phyloP scores from a whole-genome alignment of 2,888 invertebrate genomes.

The Caenorhabditis sp. region DNA sequence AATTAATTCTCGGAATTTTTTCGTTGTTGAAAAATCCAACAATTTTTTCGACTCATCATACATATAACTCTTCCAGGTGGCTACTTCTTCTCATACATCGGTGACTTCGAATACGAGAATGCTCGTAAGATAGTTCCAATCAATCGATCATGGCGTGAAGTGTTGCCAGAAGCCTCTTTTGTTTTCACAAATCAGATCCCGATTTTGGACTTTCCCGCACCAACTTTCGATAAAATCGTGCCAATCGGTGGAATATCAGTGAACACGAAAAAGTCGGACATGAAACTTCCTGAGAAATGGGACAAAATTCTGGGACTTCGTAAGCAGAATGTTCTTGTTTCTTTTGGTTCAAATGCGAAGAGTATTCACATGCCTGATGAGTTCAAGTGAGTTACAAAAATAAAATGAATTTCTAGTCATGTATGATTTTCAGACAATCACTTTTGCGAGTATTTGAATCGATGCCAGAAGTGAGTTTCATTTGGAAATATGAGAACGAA shows the following conservation, averaged over 20 bases:
- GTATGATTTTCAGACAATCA: not conserved
- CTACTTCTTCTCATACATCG: conserved; percentile 3
- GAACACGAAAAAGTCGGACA: conserved; percentile 21
- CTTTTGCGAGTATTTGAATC: conserved; percentile 23
- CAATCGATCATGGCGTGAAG: conserved; percentile 15
- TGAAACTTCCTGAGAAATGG: conserved; percentile 37
- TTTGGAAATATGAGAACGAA: conserved; percentile 54
- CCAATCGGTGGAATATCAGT: conserved; percentile 40
- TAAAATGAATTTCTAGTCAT: not conserved
- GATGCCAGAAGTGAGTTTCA: conserved; percentile 44
- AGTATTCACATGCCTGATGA: conserved; percentile 35
- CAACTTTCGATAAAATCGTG: conserved; percentile 45
- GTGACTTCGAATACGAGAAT: conserved; percentile 2
- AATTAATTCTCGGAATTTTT: too few species aligned
- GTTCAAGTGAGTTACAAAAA: conserved; percentile 11
- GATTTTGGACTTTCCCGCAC: conserved; percentile 47
- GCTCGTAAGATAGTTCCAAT: conserved; percentile 13
- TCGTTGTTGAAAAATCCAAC: too few species aligned
- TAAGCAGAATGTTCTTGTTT: conserved; percentile 39
- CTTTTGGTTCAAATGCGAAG: conserved; percentile 41
- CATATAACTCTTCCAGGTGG: not conserved
- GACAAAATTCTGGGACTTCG: conserved; percentile 24
- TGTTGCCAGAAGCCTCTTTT: conserved; percentile 37
- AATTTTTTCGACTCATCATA: too few species aligned
- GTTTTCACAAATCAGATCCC: conserved; percentile 46